Conservation (phyloP, 2,888 invertebrate genomes). For the Cheilosia urbana region DNA sequence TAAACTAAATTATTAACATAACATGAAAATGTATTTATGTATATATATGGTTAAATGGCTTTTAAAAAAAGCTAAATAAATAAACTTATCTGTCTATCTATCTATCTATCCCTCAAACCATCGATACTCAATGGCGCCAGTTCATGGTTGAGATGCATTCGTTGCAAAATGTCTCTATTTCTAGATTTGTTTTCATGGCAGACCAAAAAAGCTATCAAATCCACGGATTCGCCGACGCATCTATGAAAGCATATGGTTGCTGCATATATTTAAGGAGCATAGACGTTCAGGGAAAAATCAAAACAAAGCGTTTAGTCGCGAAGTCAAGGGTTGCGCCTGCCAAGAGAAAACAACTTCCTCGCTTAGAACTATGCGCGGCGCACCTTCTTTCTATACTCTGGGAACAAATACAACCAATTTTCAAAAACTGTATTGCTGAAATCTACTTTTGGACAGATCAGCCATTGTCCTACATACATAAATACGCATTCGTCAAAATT, state of each 20-base stretch:
- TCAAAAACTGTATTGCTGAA: background rate
- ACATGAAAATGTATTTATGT: no score
- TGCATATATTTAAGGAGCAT: no score
- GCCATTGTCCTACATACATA: conserved; percentile 56
- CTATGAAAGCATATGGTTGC: no score
- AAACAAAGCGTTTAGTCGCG: conserved; percentile 43
- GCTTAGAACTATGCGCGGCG: conserved; percentile 61
- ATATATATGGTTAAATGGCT: no score
- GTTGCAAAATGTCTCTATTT: conserved; percentile 16
- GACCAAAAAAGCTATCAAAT: no score
- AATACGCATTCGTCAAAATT: conserved; percentile 58
- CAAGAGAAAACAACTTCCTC: conserved; percentile 61
- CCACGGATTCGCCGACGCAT: no score
- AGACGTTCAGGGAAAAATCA: no score
- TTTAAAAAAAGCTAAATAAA: no score
- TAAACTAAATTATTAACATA: no score
- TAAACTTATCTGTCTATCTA: no score
- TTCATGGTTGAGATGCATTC: conserved; percentile 21
- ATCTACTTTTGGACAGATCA: conserved; percentile 64
- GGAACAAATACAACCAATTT: background rate
- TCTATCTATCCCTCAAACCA: conserved; percentile 18
- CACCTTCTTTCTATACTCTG: conserved; percentile 59
- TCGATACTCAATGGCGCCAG: conserved; percentile 13
- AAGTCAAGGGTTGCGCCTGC: conserved; percentile 68
- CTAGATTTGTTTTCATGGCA: conserved; percentile 18